Evolutionary conservation across 2,113 vertebrate genomes (phyloP), one percentile per base, ranked within the genome.

Genomic region (Podiceps cristatus): DNA sequence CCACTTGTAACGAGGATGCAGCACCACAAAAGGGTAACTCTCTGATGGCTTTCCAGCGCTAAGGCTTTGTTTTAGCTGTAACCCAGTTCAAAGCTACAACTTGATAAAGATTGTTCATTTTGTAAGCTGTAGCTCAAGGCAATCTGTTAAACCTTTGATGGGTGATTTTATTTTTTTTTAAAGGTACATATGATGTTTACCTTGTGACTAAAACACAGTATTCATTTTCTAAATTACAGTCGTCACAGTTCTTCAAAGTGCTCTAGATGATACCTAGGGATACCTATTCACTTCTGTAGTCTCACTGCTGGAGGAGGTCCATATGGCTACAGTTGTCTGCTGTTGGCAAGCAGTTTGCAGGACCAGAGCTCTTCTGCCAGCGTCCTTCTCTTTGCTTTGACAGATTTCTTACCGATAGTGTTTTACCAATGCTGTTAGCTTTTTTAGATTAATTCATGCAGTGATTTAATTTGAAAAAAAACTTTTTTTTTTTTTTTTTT

Each of bases 11-110:
- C 16, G 9, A 79, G 44, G 76, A 68, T 44, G 77, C 73, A 56
- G 55, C 79, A 63, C 79, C 73, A 72, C 68, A 83, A 56, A 96
- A 90, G 83, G 47, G 28, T 79, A 87, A 72, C 77, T 93, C 63
- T 93, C 91, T 93, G 89, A 93, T 88, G 93, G 87, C 66, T 96
- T 87, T 97, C 74, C 90, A 93, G 75, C 81, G 66, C 35, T 47
- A 67, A 81, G 73, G 74, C 71, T 97, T 96, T 96, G 77, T 94
- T 96, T 88, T 80, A 95, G n/a, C 67, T 74, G 49, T 78, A 86
- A 72, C 64, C 20, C 40, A 25, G 83, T 92, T 96, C 95, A 97
- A 90, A 96, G 59, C 73, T 84, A 31, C 59, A 76, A 49, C 58
- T 62, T 78, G 66, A 62, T 88, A 90, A 67, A 42, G 28, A 28